A percentile compares a stretch with the other conserved stretches of the same genome.
Evolutionary conservation across 2,113 vertebrate genomes (phyloP).

Genomic region (Trogon surrucura): DNA sequence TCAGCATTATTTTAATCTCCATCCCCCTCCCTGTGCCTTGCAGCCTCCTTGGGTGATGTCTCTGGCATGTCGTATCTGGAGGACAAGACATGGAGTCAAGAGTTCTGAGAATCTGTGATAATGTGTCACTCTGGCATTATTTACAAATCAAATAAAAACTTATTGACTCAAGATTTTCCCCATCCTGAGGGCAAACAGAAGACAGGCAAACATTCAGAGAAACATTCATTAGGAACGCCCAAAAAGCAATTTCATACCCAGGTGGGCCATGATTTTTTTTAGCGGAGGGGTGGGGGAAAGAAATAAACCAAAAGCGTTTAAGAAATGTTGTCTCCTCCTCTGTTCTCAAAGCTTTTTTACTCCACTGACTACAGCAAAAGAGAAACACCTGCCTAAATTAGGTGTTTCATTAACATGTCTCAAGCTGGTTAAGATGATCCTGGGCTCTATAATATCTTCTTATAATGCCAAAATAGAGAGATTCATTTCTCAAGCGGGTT

Average conservation of each 20-base stretch:
- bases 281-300: neutral
- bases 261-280: neutral
- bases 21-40: neutral
- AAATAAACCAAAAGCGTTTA: slow-evolving; percentile 20
- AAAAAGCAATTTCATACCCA: slow-evolving; percentile 41
- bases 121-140: slow-evolving; percentile 10
- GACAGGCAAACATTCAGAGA: neutral
- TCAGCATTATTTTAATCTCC: neutral
- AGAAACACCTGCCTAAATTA: slow-evolving; percentile 14
- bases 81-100: neutral
- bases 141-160: slow-evolving; percentile 51
- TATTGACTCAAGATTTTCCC: slow-evolving; percentile 33
- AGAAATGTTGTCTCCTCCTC: neutral
- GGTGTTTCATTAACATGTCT: neutral
- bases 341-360: neutral
- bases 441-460: neutral
- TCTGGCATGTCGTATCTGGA: neutral
- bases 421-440: neutral
- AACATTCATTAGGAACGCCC: slow-evolving; percentile 34
- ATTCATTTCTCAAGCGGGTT: neutral
- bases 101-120: neutral
- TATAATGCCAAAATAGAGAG: neutral
- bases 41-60: neutral
- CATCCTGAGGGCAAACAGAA: slow-evolving; percentile 46
- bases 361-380: neutral